A percentile compares a stretch with the other conserved stretches of the same genome.
These are phyloP conservation scores for Corydoras sp. DNA, from an alignment of 2,113 vertebrate species.

Conservation along the genomic window DNA sequence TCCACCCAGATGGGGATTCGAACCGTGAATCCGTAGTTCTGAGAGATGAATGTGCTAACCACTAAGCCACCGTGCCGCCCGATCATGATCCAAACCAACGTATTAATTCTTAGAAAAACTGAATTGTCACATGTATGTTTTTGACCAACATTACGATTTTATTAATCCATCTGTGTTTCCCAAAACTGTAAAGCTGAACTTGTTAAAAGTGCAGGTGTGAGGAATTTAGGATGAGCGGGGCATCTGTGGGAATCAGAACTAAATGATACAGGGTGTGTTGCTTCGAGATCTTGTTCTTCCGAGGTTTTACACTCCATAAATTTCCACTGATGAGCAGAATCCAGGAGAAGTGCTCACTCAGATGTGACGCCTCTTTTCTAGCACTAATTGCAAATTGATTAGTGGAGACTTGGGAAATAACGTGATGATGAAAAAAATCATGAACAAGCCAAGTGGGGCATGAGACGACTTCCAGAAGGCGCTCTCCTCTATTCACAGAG, in stretches of 20 bases:
- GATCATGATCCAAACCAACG: no score
- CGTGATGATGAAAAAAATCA: constrained; percentile 47
- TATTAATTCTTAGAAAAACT: no score
- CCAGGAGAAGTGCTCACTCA: constrained; percentile 41
- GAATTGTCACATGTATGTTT: no score
- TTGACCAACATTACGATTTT: no score
- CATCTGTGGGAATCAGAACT: neutral
- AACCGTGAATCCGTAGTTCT: no score
- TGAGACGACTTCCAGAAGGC: constrained; percentile 44
- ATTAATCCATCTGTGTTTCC: no score
- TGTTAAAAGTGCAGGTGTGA: no score
- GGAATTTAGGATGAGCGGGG: constrained; percentile 1
- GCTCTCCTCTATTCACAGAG: constrained; percentile 2
- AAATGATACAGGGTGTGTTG: neutral
- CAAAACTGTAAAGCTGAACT: no score
- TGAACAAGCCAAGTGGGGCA: constrained; percentile 41
- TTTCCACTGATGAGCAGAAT: constrained; percentile 36
- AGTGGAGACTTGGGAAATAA: constrained; percentile 54
- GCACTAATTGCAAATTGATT: constrained; percentile 59
- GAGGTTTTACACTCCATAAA: constrained; percentile 33
- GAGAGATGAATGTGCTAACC: no score
- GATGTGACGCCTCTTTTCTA: constrained; percentile 53
- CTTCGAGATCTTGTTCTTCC: constrained; percentile 11
- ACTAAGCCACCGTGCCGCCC: no score
- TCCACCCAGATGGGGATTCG: no score